These are phyloP conservation scores for Caenorhabditis doughertyi DNA, from an alignment of 2,888 invertebrate genomes.

Conservation along the genomic window DNA sequence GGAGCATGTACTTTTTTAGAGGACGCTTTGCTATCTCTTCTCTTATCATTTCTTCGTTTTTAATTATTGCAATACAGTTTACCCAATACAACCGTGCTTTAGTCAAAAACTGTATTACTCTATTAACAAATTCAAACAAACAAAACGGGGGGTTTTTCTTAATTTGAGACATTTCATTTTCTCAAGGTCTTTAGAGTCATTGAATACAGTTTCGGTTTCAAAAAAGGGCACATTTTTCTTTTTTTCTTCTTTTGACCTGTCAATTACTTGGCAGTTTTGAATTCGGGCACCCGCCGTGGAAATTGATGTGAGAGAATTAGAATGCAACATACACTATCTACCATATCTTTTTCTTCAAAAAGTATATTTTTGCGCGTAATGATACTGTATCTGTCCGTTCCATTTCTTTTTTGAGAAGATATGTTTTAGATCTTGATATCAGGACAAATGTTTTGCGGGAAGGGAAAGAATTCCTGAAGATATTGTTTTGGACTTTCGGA, in stretches of 20 bases:
- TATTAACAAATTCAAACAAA: background rate
- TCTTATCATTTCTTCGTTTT: background rate
- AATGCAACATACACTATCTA: slow-evolving; percentile 19
- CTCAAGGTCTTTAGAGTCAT: slow-evolving; percentile 37
- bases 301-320: slow-evolving; percentile 20
- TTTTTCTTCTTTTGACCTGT: slow-evolving; percentile 28
- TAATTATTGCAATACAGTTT: background rate
- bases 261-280: slow-evolving; percentile 37
- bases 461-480: slow-evolving; percentile 37
- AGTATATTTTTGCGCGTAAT: background rate
- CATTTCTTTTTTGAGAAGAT: slow-evolving; percentile 12
- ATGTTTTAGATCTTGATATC: slow-evolving; percentile 38
- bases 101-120: no score
- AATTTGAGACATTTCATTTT: slow-evolving; percentile 44
- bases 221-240: slow-evolving; percentile 41
- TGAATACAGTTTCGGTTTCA: slow-evolving; percentile 8
- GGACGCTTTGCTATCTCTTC: background rate
- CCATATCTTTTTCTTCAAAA: slow-evolving; percentile 8
- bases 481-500: slow-evolving; percentile 14
- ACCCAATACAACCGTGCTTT: background rate
- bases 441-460: background rate
- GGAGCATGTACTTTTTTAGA: background rate
- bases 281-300: slow-evolving; percentile 24
- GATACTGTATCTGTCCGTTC: slow-evolving; percentile 7
- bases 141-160: background rate